Evolutionary conservation across 2,797 vertebrate genomes (phyloP), one percentile per base, ranked within the genome.

Genomic region (Anguilla anguilla): DNA sequence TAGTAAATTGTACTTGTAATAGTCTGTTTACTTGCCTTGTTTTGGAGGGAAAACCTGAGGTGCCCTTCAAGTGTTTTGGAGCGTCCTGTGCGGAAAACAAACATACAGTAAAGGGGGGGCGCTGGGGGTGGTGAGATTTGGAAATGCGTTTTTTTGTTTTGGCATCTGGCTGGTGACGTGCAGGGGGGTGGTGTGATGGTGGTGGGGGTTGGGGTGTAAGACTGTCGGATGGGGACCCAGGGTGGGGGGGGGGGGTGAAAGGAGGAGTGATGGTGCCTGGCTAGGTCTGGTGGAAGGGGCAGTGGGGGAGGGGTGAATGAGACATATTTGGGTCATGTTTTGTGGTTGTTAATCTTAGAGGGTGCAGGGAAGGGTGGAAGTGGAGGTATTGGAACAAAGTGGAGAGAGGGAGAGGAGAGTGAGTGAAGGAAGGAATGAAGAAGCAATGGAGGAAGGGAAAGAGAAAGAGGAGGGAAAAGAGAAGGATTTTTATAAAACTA

Each of bases 221-320:
- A 57, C 55, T 57, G 55, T 57, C 9, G 55, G 55, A 10, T 57
- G 55, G 55, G 55, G 55, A 57, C 55, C 55, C 55, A 5, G 55
- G 9, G 55, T 57, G 53, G 7, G 1, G 53, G 53, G 53, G 17
- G 10, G 61, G 19, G 0, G 74, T 28, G 81, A 22, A 28, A 11
- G 59, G 9, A 11, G 31, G 6, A 43, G 51, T 31, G 49, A 35
- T 87, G 87, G 67, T 64, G 43, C 9, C 19, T 28, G 19, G 39
- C 87, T 67, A 61, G 87, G 43, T 72, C 77, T 22, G 22, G n/a
- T 67, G 55, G 84, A 88, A 85, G 85, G 87, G 85, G 79, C 31
- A 53, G 31, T 51, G 67, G 81, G 13, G 51, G 86, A 19, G 81
- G 81, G 5, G 1, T 46, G 59, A 46, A 83, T 67, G 61, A 57